Conservation (phyloP, 2,888 invertebrate genomes). For the Euzophera pinguis region DNA sequence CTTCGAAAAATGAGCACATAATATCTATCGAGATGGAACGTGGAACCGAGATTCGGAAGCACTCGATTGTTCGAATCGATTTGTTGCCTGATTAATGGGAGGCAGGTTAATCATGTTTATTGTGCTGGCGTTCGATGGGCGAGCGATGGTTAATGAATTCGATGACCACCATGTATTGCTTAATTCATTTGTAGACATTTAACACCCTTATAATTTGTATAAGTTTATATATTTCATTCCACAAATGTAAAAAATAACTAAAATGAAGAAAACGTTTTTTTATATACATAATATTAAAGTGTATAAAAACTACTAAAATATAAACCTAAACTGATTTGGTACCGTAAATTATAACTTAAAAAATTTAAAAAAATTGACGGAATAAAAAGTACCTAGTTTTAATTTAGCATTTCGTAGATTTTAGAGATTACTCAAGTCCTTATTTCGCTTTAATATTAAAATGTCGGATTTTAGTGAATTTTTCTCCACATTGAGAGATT, state of each 20-base stretch:
- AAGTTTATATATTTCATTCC: no score
- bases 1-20: conserved; percentile 22
- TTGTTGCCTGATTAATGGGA: conserved; percentile 6
- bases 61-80: conserved; percentile 13
- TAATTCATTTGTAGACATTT: background rate
- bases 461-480: background rate
- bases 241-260: no score
- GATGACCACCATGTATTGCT: background rate
- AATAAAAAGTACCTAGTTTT: no score
- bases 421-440: no score
- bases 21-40: conserved; percentile 21
- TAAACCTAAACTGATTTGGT: no score
- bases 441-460: background rate
- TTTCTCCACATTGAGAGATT: background rate
- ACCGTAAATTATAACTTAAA: no score
- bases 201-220: no score
- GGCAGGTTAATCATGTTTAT: conserved; percentile 8
- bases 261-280: no score
- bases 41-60: conserved; percentile 16
- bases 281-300: no score
- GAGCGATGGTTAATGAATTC: background rate
- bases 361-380: no score
- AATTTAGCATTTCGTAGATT: no score
- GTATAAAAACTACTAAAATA: no score
- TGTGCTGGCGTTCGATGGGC: background rate